Evolutionary conservation across 2,113 vertebrate genomes (phyloP).

Genomic region (Leucopsar rothschildi): DNA sequence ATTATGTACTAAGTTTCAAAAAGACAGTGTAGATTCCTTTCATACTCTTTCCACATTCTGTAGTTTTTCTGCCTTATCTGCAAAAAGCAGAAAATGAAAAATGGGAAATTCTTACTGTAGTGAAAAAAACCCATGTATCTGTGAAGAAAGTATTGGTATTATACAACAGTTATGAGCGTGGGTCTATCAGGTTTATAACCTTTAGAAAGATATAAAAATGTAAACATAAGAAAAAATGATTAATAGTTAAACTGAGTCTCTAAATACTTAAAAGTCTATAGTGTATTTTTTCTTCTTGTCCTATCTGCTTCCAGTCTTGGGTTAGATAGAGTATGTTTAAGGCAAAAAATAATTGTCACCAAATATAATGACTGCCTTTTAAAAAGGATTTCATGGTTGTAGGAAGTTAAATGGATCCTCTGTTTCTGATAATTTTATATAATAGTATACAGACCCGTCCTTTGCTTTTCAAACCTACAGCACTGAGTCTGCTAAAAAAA

Average conservation of each 20-base stretch:
- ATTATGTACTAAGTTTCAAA: neutral
- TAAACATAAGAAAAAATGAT: constrained; percentile 8
- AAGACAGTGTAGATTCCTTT: neutral
- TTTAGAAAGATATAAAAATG: constrained; percentile 5
- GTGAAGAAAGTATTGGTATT: neutral
- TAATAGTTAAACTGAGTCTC: neutral
- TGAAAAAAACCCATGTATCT: neutral
- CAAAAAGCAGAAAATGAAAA: neutral
- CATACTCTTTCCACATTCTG: neutral
- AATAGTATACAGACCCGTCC: neutral
- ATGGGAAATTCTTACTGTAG: neutral
- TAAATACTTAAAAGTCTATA: neutral
- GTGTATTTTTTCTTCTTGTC: neutral
- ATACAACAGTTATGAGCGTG: neutral
- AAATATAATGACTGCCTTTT: neutral
- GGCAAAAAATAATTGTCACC: neutral
- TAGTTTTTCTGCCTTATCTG: neutral
- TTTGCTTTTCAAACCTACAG: neutral
- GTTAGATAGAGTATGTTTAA: neutral
- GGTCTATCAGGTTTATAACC: constrained; percentile 1
- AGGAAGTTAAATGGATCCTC: neutral
- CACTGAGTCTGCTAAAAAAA: neutral
- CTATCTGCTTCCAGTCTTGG: neutral
- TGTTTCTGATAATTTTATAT: neutral
- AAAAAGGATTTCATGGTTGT: neutral